Conservation (phyloP, 1,140 invertebrate species). For the Magallana gigas region DNA sequence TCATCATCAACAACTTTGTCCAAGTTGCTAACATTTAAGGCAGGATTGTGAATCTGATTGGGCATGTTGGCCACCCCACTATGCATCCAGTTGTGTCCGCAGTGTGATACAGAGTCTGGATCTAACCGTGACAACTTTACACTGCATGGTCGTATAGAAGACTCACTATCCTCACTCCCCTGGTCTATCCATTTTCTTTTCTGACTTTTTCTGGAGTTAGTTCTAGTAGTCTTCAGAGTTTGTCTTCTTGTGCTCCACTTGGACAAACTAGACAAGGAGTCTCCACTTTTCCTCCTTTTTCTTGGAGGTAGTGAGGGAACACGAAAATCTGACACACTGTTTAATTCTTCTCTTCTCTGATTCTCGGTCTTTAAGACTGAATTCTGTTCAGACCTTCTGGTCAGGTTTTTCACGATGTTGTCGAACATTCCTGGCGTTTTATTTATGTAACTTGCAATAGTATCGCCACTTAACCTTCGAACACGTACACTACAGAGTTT, state of each 20-base stretch:
- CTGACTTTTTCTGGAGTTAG: neutral
- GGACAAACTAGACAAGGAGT: constrained; percentile 4
- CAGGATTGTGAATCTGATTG: neutral
- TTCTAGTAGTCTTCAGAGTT: neutral
- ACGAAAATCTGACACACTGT: neutral
- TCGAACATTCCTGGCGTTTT: neutral
- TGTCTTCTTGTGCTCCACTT: constrained; percentile 15
- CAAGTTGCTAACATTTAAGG: neutral
- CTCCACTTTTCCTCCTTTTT: constrained; percentile 19
- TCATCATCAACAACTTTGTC: constrained; percentile 28
- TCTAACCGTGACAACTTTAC: neutral
- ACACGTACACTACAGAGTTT: constrained; percentile 14
- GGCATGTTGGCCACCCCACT: neutral
- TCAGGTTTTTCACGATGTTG: neutral
- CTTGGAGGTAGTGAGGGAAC: neutral
- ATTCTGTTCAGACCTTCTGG: constrained; percentile 3
- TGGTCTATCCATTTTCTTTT: constrained; percentile 4
- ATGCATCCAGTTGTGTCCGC: neutral
- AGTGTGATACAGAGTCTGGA: constrained; percentile 15
- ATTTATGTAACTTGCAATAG: neutral
- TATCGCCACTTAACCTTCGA: neutral
- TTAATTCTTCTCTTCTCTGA: neutral
- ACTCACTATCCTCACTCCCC: neutral
- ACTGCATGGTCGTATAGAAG: neutral
- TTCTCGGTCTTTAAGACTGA: neutral